Conservation (phyloP, 2,797 vertebrate species). For the Danio albolineatus region DNA sequence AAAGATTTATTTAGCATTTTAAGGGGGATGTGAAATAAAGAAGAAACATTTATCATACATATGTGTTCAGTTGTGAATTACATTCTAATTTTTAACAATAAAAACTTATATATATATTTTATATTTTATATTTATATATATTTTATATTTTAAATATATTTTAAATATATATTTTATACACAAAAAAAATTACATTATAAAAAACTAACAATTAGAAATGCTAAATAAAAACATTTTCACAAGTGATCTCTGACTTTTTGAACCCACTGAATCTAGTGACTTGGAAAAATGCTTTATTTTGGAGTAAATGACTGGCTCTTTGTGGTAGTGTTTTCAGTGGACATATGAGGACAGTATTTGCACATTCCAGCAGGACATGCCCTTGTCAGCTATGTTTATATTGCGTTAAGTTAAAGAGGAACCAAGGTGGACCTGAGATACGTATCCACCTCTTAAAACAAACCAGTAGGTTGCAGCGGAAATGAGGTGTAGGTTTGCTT, state of each 20-base stretch:
- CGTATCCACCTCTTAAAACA: conserved; percentile 3
- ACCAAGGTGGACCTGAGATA: conserved; percentile 8
- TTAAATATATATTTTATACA: too few species aligned
- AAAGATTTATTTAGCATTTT: not conserved
- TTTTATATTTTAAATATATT: too few species aligned
- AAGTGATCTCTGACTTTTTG: not conserved
- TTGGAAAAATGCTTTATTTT: not conserved
- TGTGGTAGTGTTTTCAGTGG: conserved; percentile 24
- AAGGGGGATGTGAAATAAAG: not conserved
- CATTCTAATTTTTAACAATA: too few species aligned
- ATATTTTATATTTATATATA: too few species aligned
- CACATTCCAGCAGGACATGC: conserved; percentile 41
- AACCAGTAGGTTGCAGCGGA: not conserved
- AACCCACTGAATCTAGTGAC: not conserved
- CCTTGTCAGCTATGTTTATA: conserved; percentile 42
- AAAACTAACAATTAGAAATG: not conserved
- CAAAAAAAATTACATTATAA: not conserved
- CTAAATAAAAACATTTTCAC: not conserved
- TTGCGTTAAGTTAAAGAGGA: conserved; percentile 8
- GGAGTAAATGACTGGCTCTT: conserved; percentile 1
- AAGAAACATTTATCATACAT: not conserved
- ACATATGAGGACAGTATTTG: conserved; percentile 16
- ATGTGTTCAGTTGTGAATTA: not conserved
- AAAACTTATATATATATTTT: too few species aligned
- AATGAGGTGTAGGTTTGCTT: not conserved